phyloP scores from a whole-genome alignment of 2,888 invertebrate species.

The Pristionchus exspectatus region DNA sequence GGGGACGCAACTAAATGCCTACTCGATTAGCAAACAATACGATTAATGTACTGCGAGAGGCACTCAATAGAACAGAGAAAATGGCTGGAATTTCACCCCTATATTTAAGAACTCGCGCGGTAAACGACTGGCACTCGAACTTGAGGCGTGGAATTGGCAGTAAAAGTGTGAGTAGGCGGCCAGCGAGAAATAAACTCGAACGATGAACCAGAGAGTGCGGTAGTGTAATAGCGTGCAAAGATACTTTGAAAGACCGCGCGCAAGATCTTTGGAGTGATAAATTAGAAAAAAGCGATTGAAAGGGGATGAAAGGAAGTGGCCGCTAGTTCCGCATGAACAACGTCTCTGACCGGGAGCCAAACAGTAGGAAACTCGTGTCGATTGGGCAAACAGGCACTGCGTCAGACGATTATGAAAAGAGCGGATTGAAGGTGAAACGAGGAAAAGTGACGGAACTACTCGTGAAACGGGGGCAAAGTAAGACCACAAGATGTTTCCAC shows the following conservation, averaged over 20 bases:
- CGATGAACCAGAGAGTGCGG: not conserved
- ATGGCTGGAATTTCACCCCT: not conserved
- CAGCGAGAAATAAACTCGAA: not conserved
- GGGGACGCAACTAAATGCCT: too few relatives aligned
- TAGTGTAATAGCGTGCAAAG: not conserved
- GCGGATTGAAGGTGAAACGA: not conserved
- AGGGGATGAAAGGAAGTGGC: not conserved
- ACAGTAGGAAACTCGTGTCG: not conserved
- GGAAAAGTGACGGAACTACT: not conserved
- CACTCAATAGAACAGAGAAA: not conserved
- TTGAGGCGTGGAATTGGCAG: not conserved
- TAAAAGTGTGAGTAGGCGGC: not conserved
- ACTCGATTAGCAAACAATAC: too few relatives aligned
- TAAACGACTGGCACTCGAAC: not conserved
- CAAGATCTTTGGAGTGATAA: not conserved
- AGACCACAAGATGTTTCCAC: not conserved
- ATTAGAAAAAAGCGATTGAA: not conserved
- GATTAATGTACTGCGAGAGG: not conserved
- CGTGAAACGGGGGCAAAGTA: not conserved
- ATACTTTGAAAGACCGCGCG: not conserved
- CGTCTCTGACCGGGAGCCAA: not conserved
- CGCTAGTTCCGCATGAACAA: not conserved
- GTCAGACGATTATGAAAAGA: slow-evolving; percentile 37
- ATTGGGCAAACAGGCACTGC: not conserved
- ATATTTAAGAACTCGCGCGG: not conserved